These are phyloP conservation scores for Luffia ferchaultella DNA, from an alignment of 2,888 invertebrate genomes.

Conservation along the genomic window DNA sequence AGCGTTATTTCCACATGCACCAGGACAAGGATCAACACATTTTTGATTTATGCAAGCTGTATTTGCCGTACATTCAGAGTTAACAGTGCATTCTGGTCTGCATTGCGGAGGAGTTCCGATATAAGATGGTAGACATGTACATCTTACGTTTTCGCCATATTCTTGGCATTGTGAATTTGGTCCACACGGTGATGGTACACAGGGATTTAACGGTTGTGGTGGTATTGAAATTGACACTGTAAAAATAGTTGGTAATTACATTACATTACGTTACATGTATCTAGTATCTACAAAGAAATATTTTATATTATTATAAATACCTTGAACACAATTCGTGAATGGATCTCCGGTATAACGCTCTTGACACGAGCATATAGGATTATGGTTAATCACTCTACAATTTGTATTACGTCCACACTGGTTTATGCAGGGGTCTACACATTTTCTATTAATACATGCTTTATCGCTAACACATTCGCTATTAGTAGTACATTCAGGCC, in stretches of 20 bases:
- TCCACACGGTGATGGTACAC: constrained; percentile 67
- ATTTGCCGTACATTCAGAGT: constrained; percentile 72
- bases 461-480: constrained; percentile 79
- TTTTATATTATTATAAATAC: constrained; percentile 25
- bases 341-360: constrained; percentile 80
- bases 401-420: constrained; percentile 81
- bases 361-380: constrained; percentile 82
- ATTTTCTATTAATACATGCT: constrained; percentile 80
- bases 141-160: constrained; percentile 70
- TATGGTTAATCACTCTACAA: constrained; percentile 84
- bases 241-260: no score
- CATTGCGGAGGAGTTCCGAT: constrained; percentile 76
- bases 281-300: not conserved
- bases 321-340: constrained; percentile 67
- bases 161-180: constrained; percentile 73
- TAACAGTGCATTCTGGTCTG: constrained; percentile 75
- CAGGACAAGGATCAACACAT: constrained; percentile 77
- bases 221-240: constrained; percentile 9
- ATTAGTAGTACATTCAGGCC: constrained; percentile 83
- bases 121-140: constrained; percentile 73
- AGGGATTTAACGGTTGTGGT: constrained; percentile 31
- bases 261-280: not conserved
- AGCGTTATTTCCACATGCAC: constrained; percentile 79
- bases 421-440: constrained; percentile 80
- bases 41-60: constrained; percentile 72